phyloP scores from a whole-genome alignment of 2,797 vertebrate genomes.

The Rhinoraja longicauda region DNA sequence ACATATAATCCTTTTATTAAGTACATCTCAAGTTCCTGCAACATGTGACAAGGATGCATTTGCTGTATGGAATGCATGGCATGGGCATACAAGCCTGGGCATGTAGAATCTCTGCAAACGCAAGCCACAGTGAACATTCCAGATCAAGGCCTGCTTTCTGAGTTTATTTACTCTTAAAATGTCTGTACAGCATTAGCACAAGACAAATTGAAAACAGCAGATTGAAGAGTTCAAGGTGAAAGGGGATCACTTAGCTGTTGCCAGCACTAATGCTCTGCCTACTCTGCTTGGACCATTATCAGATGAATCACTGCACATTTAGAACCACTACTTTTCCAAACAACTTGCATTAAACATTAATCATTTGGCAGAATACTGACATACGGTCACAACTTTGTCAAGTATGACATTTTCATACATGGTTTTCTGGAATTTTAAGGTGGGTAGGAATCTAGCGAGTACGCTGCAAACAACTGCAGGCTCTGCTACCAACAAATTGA shows the following conservation, averaged over 20 bases:
- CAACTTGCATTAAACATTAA: not conserved
- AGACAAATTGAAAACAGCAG: not conserved
- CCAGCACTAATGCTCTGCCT: not conserved
- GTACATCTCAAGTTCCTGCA: no score
- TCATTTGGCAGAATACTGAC: not conserved
- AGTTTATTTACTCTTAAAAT: not conserved
- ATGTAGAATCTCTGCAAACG: not conserved
- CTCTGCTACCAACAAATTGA: not conserved
- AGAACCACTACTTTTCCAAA: not conserved
- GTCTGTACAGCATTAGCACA: not conserved
- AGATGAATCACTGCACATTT: conserved; percentile 6
- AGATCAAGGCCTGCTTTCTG: not conserved
- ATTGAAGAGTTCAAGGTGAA: not conserved
- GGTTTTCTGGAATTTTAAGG: not conserved
- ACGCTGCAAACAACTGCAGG: not conserved
- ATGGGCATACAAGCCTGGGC: not conserved
- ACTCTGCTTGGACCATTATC: not conserved
- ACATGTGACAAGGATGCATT: not conserved
- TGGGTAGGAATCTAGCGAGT: not conserved
- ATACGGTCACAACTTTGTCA: not conserved
- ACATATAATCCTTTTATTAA: not conserved
- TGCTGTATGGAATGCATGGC: not conserved
- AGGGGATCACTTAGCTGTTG: not conserved
- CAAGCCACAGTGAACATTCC: not conserved
- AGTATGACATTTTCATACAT: not conserved